Evolutionary conservation across 2,113 vertebrate genomes (phyloP), one percentile per base, ranked within the genome.

Genomic region (Oxyruncus cristatus): DNA sequence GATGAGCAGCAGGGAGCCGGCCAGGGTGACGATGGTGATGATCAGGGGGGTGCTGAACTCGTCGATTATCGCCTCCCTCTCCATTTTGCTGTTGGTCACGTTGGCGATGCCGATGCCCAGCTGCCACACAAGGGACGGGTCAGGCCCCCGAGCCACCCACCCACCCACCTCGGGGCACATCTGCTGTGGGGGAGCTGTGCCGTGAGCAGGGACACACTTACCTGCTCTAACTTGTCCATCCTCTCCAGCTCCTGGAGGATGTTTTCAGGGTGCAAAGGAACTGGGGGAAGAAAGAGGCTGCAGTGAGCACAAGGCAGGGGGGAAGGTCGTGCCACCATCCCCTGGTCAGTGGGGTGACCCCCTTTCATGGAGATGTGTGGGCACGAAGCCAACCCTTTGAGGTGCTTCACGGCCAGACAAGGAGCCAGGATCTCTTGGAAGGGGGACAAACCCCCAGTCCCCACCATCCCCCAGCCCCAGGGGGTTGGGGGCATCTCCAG

Each of bases 1-100:
- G 0, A 97, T 33, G 1, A 98, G 97, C 42, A 98, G 96, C 82
- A 98, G 91, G 77, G 98, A 97, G 18, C 97, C 97, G 0, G 98
- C 98, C 98, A 98, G 96, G 74, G 97, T 98, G 81, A 98, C 58
- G 5, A 98, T 98, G 76, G 98, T 98, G 95, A 98, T 98, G 97
- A 98, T 98, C 14, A 98, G 96, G 5, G 98, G 98, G 0, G 92
- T 97, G 96, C 98, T 98, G 94, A 98, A 96, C 58, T 97, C 93
- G 9, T 98, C 98, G 2, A 92, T 93, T 5, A 85, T 5, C 71
- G 68, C 47, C 23, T 97, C 94, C 14, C 94, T 74, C 4, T 97
- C 95, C 17, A 58, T 65, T 1, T 72, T 62, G 8, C 68, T 94
- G 2, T 93, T 92, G 35, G 67, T 92, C 96, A 98, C 58, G 89